Base-by-base conservation (phyloP, 2,113 vertebrate genomes). In the Sarotherodon lohbergeri region DNA sequence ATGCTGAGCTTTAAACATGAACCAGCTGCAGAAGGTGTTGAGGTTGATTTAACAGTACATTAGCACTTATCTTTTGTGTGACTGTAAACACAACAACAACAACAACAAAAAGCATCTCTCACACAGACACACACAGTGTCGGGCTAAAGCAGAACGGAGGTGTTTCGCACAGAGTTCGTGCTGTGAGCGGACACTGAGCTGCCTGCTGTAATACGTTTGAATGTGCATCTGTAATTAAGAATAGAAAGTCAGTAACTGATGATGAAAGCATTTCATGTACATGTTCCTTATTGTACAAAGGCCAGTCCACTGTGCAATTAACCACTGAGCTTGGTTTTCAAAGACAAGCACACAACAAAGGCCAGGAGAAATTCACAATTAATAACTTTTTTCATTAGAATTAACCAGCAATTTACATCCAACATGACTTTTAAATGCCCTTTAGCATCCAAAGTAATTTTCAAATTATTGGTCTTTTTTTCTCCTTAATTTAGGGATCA, bases 291-390 rank as follows among this genome's bases (percentile, higher is more conserved):
- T 81, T 59, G 59, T 85, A 46, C 68, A 80, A 73, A 90, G 56
- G 63, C 66, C 57, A 81, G 61, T 29, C 59, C 55, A 55, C 27
- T 52, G 10, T 61, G 17, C 82, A 90, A 90, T 87, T 88, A 91
- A 59, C 80, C 27, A n/a, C 13, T 29, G 19, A 68, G 73, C 14
- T 39, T 32, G 24, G 52, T 76, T 86, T 89, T 63, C 79, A 89
- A 39, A 73, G 63, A 82, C 54, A 11, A 90, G 79, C 50, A n/a
- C 68, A 92, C 80, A 92, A 86, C 85, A 93, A 83, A 89, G 86
- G 17, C 68, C 32, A 54, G 73, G 5, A 83, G 29, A 50, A 81
- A 82, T 52, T 24, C 29, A 80, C 34, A 90, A 84, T 83, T 81
- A 84, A 39, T 34, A 50, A n/a, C 41, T 68, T 68, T 50, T 84